A percentile compares a stretch with the other conserved stretches of the same genome.
Conservation (phyloP, 92 coral and sea anemone species). For the Scolanthus callimorphus region DNA sequence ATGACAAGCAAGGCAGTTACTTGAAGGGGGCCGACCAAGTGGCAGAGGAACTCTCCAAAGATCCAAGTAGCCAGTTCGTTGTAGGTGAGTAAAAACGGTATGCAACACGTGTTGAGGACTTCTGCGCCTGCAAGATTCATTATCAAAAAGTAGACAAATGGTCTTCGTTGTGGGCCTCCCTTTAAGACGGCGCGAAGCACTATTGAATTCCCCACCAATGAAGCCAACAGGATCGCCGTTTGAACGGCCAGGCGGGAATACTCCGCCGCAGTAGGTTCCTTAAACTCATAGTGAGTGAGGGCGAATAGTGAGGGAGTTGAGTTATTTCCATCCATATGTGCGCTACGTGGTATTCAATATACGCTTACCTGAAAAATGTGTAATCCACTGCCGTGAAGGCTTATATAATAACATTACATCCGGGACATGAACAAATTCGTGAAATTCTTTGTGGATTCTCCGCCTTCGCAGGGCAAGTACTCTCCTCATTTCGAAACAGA, state of each 20-base stretch:
- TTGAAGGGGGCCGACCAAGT: constrained; percentile 26
- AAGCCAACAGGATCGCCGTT: constrained; percentile 22
- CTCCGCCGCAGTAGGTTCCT: constrained; percentile 9
- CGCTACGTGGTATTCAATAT: too few relatives aligned
- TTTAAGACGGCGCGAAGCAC: constrained; percentile 34
- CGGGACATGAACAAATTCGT: too few relatives aligned
- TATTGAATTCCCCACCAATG: constrained; percentile 39
- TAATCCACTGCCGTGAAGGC: too few relatives aligned
- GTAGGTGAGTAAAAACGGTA: constrained; percentile 25
- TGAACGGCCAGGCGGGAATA: constrained; percentile 29
- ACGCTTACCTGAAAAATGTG: too few relatives aligned
- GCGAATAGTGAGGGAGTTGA: too few relatives aligned
- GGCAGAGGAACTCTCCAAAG: constrained; percentile 21
- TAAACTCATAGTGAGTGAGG: background rate
- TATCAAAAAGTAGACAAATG: constrained; percentile 39
- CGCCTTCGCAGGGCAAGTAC: too few relatives aligned
- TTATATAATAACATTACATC: too few relatives aligned
- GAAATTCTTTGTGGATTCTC: too few relatives aligned
- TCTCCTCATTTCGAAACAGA: too few relatives aligned
- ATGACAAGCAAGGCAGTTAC: constrained; percentile 25
- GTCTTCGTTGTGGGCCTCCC: constrained; percentile 17
- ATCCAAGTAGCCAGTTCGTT: background rate
- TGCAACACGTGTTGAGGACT: constrained; percentile 28
- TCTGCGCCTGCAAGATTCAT: constrained; percentile 52
- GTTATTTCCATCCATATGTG: too few relatives aligned